phyloP scores from a whole-genome alignment of 2,113 vertebrate genomes.

The Indicator maculatus region DNA sequence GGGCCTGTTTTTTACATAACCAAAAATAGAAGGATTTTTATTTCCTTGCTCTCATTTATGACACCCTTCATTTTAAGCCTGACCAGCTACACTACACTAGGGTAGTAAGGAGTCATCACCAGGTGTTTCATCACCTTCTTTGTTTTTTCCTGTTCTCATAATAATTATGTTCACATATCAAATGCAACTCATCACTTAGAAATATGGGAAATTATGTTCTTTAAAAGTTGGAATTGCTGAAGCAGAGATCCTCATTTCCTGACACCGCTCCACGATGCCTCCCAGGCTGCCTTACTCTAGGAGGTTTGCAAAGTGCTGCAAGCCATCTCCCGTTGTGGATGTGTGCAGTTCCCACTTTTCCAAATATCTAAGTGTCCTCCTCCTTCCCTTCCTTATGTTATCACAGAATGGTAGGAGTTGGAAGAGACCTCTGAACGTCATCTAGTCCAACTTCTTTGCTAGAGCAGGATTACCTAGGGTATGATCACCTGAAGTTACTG shows the following conservation, averaged over 20 bases:
- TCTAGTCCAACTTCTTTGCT: too few species aligned
- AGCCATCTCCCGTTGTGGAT: rapidly evolving
- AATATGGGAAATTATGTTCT: neutral
- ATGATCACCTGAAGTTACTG: too few species aligned
- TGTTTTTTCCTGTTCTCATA: neutral
- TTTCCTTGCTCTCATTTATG: neutral
- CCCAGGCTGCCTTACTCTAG: neutral
- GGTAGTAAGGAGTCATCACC: neutral
- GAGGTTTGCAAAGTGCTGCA: neutral
- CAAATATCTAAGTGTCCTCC: neutral
- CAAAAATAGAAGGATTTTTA: neutral
- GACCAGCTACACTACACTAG: rapidly evolving
- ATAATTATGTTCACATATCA: neutral
- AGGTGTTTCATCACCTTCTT: neutral
- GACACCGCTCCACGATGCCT: rapidly evolving
- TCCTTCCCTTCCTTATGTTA: neutral
- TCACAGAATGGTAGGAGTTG: too few species aligned
- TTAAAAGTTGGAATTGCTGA: neutral
- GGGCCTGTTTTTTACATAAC: neutral
- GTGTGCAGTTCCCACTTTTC: neutral
- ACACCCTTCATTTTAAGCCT: neutral
- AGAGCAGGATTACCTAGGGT: too few species aligned
- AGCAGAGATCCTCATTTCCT: neutral
- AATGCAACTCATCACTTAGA: neutral
- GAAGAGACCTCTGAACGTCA: too few species aligned